Percentiles rank a stretch among this genome's conserved stretches.
Conservation (phyloP, 1,140 invertebrate species). For the Halyomorpha halys region DNA sequence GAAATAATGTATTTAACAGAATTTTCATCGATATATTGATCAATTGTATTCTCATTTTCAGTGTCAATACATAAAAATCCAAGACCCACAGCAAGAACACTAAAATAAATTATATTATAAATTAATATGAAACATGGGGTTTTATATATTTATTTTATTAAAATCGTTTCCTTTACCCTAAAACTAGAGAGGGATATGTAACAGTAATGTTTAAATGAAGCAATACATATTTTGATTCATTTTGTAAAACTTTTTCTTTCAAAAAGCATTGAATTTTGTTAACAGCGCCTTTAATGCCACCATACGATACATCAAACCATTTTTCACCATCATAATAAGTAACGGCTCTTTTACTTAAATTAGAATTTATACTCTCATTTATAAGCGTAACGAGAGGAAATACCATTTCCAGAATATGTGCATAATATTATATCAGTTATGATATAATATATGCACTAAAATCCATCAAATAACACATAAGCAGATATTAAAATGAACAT, state of each 20-base stretch:
- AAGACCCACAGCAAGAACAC: not conserved
- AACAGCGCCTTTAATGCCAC: not conserved
- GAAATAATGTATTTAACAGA: not conserved
- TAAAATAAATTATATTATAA: not conserved
- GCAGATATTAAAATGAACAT: too few relatives aligned
- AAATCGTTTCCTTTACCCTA: not conserved
- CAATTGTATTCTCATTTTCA: not conserved
- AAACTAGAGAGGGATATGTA: not conserved
- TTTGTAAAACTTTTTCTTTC: not conserved
- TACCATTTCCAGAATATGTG: too few relatives aligned
- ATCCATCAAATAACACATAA: too few relatives aligned
- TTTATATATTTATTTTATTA: too few relatives aligned
- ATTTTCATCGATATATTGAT: not conserved
- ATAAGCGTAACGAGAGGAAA: too few relatives aligned
- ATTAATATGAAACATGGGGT: too few relatives aligned
- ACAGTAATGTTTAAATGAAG: conserved; percentile 8
- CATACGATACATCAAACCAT: not conserved
- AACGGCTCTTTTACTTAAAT: conserved; percentile 5
- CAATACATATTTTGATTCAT: not conserved
- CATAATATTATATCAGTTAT: too few relatives aligned
- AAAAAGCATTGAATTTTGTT: not conserved
- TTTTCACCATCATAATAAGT: not conserved
- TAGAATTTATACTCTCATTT: not conserved
- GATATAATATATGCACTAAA: too few relatives aligned
- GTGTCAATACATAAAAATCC: not conserved